Evolutionary conservation across 2,888 invertebrate genomes (phyloP).

Genomic region (Drosophila putrida): DNA sequence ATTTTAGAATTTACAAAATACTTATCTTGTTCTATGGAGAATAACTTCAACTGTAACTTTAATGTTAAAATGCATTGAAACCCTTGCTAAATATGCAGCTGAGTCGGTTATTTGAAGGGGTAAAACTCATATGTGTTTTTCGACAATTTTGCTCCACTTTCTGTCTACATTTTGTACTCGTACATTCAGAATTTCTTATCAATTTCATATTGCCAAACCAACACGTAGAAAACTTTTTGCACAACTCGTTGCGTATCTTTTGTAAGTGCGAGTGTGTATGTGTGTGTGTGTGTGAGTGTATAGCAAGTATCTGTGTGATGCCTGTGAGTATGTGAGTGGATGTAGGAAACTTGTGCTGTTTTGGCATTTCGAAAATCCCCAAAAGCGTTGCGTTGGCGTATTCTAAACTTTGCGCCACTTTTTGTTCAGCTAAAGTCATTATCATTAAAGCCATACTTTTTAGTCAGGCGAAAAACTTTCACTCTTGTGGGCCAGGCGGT

Average conservation of each 20-base stretch:
- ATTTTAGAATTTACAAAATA: neutral
- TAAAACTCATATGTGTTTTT: slow-evolving; percentile 8
- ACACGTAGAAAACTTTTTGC: slow-evolving; percentile 68
- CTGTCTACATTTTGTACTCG: slow-evolving; percentile 14
- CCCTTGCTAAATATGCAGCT: slow-evolving; percentile 9
- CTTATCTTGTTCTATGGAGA: neutral
- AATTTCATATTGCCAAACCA: slow-evolving; percentile 73
- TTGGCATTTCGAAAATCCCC: slow-evolving; percentile 72
- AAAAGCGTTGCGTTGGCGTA: slow-evolving; percentile 74
- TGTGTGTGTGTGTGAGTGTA: slow-evolving; percentile 26
- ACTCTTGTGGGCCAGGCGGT: slow-evolving; percentile 48
- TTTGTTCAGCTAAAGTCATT: slow-evolving; percentile 76
- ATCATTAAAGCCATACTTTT: slow-evolving; percentile 79
- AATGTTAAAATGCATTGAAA: slow-evolving; percentile 6
- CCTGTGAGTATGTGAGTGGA: slow-evolving; percentile 3
- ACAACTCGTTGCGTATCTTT: slow-evolving; percentile 60
- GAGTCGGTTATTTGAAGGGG: slow-evolving; percentile 3
- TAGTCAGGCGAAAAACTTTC: slow-evolving; percentile 65
- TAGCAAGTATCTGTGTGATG: slow-evolving; percentile 24
- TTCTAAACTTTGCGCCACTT: slow-evolving; percentile 77
- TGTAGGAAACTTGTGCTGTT: slow-evolving; percentile 66
- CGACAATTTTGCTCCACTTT: slow-evolving; percentile 34
- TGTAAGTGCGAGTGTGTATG: slow-evolving; percentile 15
- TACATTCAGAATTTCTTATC: slow-evolving; percentile 57
- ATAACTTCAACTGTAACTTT: neutral